Base-by-base conservation (phyloP, 2,888 invertebrate species). In the Trilocha varians region DNA sequence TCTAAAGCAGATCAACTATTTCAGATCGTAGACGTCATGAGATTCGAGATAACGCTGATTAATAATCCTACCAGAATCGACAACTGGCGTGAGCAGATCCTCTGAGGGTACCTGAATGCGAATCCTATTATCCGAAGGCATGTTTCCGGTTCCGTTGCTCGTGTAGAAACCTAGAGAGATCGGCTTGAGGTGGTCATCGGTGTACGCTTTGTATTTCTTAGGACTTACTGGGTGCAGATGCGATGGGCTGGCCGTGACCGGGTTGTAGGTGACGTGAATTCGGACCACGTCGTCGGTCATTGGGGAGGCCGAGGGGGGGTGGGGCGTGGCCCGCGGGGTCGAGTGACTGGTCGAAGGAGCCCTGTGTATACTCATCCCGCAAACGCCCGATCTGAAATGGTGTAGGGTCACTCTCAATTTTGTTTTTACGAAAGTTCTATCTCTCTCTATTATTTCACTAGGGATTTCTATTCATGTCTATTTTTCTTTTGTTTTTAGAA, bases 231-330 rank as follows among this genome's bases (percentile, higher is more conserved):
- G 62, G 65, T 87, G 88, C 1, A 88, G 65, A 42, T 74, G 80
- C 1, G 80, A 80, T 9, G 89, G 89, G 50, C 87, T 86, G n/a
- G 89, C 88, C 0, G 77, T 62, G 5, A 78, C 58, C 0, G 87
- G 86, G 53, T 87, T 88, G 71, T 93, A 93, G 1, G 93, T 92
- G 41, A 94, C 93, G 72, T 93, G 93, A 50, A 94, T 93, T 46
- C 93, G 87, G 39, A 94, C 89, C 36, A 93, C 89, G 70, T 93
- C 93, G 36, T 85, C 86, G 0, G 79, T 76, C 35, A 78, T 63
- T 0, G 92, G 91, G 15, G 91, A 90, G 37, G 88, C 89, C 44
- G 89, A 89, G 2, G 87, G 87, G 1, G 87, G 88, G 46, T 88
- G 87, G 4, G 91, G 90, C 0, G 90, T 91, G 17, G 90, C 90